These are phyloP conservation scores for Heptranchias perlo DNA, from an alignment of 2,113 vertebrate species.

Conservation along the genomic window DNA sequence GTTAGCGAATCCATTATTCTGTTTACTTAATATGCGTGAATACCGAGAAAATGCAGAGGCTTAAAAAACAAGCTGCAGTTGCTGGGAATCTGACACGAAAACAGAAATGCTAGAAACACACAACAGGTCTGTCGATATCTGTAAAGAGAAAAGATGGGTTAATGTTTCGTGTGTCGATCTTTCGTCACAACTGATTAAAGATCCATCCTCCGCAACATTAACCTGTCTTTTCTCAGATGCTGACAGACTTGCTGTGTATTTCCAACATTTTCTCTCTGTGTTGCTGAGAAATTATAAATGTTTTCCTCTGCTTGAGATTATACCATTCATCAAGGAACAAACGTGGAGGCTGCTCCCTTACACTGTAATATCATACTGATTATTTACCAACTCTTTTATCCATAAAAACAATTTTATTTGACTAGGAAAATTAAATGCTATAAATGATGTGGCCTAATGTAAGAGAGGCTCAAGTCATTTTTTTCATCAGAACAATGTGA, in stretches of 20 bases:
- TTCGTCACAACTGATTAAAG: neutral
- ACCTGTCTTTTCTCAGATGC: neutral
- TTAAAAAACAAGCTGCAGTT: neutral
- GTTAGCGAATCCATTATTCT: neutral
- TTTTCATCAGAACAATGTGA: neutral
- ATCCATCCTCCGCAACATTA: neutral
- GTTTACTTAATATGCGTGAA: neutral
- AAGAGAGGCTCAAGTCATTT: neutral
- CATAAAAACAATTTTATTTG: neutral
- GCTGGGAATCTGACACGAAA: neutral
- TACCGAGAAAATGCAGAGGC: neutral
- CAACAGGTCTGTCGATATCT: neutral
- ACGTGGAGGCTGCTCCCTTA: neutral
- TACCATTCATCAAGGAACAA: neutral
- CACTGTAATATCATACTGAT: neutral
- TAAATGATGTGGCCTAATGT: neutral
- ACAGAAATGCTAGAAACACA: neutral
- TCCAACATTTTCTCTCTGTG: neutral
- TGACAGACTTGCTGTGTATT: neutral
- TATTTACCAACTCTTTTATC: neutral
- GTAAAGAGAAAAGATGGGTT: neutral
- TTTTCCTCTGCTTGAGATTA: neutral
- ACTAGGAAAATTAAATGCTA: neutral
- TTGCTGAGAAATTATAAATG: neutral
- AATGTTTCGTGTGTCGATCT: neutral